These are phyloP conservation scores for Cavia aperea DNA, from an alignment of 2,113 vertebrate genomes.

Conservation along the genomic window DNA sequence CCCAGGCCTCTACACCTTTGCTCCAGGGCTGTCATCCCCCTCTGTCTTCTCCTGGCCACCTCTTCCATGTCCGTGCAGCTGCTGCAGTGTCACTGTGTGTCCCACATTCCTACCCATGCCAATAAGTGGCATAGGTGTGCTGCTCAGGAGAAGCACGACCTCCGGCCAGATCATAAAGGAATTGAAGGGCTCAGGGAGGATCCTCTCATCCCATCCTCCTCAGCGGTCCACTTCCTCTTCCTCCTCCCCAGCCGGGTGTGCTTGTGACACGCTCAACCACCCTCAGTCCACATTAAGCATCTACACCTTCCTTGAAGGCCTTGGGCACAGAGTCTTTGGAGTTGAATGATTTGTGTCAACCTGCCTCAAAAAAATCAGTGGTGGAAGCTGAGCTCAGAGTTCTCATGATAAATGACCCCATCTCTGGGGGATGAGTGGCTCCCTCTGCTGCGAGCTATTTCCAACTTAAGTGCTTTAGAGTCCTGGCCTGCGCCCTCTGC, in stretches of 20 bases:
- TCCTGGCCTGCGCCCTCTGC: fast-evolving
- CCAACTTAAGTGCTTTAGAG: not conserved
- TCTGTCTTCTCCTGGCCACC: not conserved
- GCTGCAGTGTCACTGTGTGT: not conserved
- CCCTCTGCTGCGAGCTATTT: not conserved
- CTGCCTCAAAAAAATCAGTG: not conserved
- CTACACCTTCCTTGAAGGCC: not conserved
- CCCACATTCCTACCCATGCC: not conserved
- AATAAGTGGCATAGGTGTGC: not conserved
- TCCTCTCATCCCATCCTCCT: not conserved
- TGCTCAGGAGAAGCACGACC: not conserved
- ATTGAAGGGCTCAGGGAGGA: not conserved
- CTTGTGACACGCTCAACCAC: not conserved
- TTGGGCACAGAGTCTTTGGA: not conserved
- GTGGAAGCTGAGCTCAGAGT: not conserved
- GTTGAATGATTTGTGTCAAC: not conserved
- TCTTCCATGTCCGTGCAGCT: not conserved
- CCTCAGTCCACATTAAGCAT: not conserved
- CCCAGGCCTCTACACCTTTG: not conserved
- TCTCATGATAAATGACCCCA: not conserved
- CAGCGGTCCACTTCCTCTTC: not conserved
- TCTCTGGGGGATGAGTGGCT: not conserved
- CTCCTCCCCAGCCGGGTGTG: fast-evolving
- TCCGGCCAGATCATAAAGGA: not conserved
- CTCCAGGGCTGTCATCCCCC: not conserved